Conservation (phyloP, 2,888 invertebrate genomes). For the Plebejus argus region DNA sequence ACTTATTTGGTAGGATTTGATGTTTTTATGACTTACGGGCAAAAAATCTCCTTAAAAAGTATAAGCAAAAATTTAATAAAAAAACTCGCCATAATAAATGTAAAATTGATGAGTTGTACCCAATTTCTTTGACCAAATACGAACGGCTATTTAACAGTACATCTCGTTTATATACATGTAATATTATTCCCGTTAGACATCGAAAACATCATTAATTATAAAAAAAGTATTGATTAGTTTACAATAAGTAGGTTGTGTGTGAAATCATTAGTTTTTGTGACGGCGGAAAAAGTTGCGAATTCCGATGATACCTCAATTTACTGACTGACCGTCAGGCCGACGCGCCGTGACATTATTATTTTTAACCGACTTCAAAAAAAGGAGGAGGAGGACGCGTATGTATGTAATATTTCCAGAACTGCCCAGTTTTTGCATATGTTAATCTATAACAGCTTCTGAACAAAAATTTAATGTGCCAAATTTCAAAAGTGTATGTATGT, state of each 20-base stretch:
- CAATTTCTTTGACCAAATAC: constrained; percentile 23
- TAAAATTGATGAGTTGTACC: constrained; percentile 17
- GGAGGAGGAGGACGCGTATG: too few relatives aligned
- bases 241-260: constrained; percentile 1
- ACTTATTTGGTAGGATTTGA: not conserved
- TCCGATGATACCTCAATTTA: constrained; percentile 13
- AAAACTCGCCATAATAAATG: constrained; percentile 10
- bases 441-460: too few relatives aligned
- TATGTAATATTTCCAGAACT: too few relatives aligned
- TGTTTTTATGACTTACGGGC: not conserved
- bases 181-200: constrained; percentile 22
- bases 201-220: constrained; percentile 16
- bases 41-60: not conserved
- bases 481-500: too few relatives aligned
- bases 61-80: not conserved
- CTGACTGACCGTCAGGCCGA: not conserved
- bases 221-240: constrained; percentile 14
- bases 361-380: too few relatives aligned
- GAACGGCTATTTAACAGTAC: constrained; percentile 16
- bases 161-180: constrained; percentile 10
- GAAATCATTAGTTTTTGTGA: constrained; percentile 12
- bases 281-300: constrained; percentile 9
- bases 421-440: too few relatives aligned
- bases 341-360: too few relatives aligned
- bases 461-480: too few relatives aligned